Conservation (phyloP, 2,888 invertebrate species). For the Plebejus argus region DNA sequence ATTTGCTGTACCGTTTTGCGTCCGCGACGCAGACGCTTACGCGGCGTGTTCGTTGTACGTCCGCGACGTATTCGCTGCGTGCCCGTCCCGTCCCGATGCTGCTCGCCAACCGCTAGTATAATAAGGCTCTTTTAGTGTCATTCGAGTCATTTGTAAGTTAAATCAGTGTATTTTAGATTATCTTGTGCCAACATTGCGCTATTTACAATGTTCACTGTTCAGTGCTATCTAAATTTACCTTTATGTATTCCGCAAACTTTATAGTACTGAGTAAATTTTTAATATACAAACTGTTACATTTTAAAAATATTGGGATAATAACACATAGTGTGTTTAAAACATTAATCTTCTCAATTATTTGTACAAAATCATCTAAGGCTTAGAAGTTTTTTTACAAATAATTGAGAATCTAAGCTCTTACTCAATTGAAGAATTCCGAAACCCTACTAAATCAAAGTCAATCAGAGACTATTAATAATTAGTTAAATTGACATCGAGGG, state of each 20-base stretch:
- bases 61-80: too few species aligned
- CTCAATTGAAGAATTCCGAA: neutral
- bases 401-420: neutral
- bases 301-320: too few species aligned
- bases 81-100: neutral
- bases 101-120: neutral
- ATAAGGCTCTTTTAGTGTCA: neutral
- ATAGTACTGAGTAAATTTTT: too few species aligned
- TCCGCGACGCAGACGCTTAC: too few species aligned
- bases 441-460: slow-evolving; percentile 2
- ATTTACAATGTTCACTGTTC: neutral
- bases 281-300: too few species aligned
- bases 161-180: slow-evolving; percentile 50
- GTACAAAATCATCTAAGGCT: neutral
- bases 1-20: too few species aligned
- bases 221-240: neutral
- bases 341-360: neutral
- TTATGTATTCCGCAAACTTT: neutral
- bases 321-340: too few species aligned
- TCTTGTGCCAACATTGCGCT: slow-evolving; percentile 64
- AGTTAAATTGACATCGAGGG: neutral
- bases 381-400: too few species aligned
- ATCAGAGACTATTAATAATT: slow-evolving; percentile 1
- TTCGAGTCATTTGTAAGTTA: slow-evolving; percentile 36
- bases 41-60: too few species aligned